Conservation (phyloP, 2,113 vertebrate genomes). For the Chamaea fasciata region DNA sequence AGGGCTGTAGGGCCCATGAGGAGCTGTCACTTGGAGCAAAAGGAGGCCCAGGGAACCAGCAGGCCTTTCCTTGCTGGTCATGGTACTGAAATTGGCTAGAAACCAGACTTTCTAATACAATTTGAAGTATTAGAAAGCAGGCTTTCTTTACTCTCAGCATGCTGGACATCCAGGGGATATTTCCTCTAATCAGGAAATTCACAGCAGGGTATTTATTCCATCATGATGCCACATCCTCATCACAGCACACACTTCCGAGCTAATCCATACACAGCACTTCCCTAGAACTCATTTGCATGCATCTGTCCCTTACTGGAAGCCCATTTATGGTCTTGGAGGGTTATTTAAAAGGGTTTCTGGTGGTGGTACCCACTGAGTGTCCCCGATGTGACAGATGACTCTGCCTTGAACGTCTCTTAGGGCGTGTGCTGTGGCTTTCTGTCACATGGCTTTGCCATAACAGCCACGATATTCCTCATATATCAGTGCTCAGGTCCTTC, state of each 20-base stretch:
- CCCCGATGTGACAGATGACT: neutral
- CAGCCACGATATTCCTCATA: accelerated
- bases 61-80: neutral
- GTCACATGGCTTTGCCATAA: neutral
- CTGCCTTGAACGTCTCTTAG: neutral
- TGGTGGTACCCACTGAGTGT: neutral
- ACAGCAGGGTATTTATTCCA: neutral
- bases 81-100: neutral
- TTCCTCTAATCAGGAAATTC: neutral
- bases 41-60: neutral
- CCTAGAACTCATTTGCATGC: neutral
- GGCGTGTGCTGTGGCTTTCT: neutral
- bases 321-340: neutral
- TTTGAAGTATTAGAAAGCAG: neutral
- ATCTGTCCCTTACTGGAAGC: neutral
- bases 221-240: neutral
- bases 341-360: neutral
- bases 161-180: neutral
- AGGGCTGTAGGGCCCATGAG: neutral
- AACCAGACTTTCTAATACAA: neutral
- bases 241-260: neutral
- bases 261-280: neutral
- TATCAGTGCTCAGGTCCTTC: neutral
- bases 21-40: neutral
- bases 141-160: neutral